A percentile compares a stretch with the other conserved stretches of the same genome.
Conservation (phyloP, 2,888 invertebrate genomes). For the Platerodrilus igneus region DNA sequence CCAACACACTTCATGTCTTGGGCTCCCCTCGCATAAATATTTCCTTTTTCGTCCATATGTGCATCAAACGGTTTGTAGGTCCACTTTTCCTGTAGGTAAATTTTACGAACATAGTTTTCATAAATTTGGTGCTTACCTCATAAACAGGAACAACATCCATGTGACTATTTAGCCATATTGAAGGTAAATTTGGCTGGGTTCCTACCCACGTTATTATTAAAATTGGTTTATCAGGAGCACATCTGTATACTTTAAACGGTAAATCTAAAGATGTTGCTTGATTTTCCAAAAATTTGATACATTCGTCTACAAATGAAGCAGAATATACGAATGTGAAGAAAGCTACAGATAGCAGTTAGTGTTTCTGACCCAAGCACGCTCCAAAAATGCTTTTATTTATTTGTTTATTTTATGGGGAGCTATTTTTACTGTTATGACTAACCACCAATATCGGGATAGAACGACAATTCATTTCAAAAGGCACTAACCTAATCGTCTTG, state of each 20-base stretch:
- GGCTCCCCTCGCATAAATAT: constrained; percentile 75
- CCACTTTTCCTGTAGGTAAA: constrained; percentile 72
- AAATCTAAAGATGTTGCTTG: constrained; percentile 66
- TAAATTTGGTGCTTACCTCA: constrained; percentile 46
- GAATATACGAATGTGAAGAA: too few relatives aligned
- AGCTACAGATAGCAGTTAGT: too few relatives aligned
- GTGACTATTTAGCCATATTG: constrained; percentile 82
- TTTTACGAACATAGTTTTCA: too few relatives aligned
- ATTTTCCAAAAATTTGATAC: constrained; percentile 63
- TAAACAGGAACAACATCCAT: constrained; percentile 94
- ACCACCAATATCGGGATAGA: too few relatives aligned
- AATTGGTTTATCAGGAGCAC: constrained; percentile 62
- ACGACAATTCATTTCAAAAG: too few relatives aligned
- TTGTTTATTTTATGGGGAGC: too few relatives aligned
- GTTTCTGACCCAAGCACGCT: too few relatives aligned
- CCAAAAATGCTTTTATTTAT: too few relatives aligned
- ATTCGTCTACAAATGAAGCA: too few relatives aligned
- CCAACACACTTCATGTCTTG: constrained; percentile 85
- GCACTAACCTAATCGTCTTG: too few relatives aligned
- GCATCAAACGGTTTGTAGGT: constrained; percentile 84
- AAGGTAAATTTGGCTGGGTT: constrained; percentile 58
- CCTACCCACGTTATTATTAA: constrained; percentile 78
- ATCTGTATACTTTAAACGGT: constrained; percentile 54
- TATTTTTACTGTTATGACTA: too few relatives aligned
- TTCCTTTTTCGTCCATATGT: constrained; percentile 76